Base-by-base conservation (phyloP, 2,888 invertebrate species). In the Phyto melanocephala region DNA sequence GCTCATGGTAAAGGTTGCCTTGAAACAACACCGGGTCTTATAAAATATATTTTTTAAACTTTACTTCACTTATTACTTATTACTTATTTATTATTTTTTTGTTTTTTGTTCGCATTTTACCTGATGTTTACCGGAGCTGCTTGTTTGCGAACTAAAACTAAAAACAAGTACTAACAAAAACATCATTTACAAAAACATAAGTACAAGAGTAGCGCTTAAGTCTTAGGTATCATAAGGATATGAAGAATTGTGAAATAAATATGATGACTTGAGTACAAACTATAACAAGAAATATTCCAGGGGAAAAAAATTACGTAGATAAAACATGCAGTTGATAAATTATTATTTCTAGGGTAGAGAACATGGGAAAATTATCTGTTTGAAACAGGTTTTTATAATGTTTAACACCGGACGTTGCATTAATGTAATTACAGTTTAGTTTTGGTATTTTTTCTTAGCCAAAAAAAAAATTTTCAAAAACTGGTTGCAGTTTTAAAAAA, bases 51-150 rank as follows among this genome's bases (percentile, higher is more conserved):
- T n/a, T n/a, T n/a, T n/a, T n/a, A n/a, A n/a, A n/a, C n/a, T n/a
- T n/a, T n/a, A 11, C 2, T 47, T 54, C 20, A 37, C 50, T 52
- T 52, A 33, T 2, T 77, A 28, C 67, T 77, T 77, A 60, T 42
- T 52, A 37, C 17, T 60, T 54, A n/a, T n/a, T 22, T 37, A 33
- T 37, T 22, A 15, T 70, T 70, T 47, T 33, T 60, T 37, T 35
- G 33, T 33, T 15, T 28, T 10, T 56, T 67, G 28, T 47, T 76
- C n/a, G n/a, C 35, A 52, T 74, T 70, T 47, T 42, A 37, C 37
- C 62, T 63, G 62, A 50, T 80, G 35, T 70, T 63, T 58, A 65
- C 56, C 63, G 37, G 28, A 75, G 56, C 56, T 63, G 40, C 75
- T 80, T 70, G 56, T 75, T 75, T 70, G 24, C 45, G 24, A 8